These are phyloP conservation scores for Platynereis dumerilii DNA, from an alignment of 2,888 invertebrate species.

Conservation along the genomic window DNA sequence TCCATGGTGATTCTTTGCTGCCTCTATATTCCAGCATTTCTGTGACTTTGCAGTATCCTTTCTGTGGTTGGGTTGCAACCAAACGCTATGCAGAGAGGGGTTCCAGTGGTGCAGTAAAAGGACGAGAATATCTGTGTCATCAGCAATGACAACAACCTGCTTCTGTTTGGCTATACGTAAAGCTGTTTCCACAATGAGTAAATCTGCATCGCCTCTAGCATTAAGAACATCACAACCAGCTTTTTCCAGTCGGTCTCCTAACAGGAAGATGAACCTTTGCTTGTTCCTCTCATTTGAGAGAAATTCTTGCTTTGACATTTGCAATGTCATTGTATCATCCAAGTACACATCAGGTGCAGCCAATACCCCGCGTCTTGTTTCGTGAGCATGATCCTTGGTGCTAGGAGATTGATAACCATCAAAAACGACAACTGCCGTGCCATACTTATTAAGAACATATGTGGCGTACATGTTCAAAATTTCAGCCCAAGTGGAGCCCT, in stretches of 20 bases:
- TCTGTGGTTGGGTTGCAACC: background rate
- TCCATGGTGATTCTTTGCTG: background rate
- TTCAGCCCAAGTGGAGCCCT: constrained; percentile 30
- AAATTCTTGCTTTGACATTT: constrained; percentile 12
- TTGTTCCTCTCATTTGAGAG: constrained; percentile 19
- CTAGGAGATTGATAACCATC: constrained; percentile 40
- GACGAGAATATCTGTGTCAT: constrained; percentile 46
- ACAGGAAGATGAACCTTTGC: constrained; percentile 10
- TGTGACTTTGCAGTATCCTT: too few relatives aligned
- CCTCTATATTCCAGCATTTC: too few relatives aligned
- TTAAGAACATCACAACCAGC: constrained; percentile 28
- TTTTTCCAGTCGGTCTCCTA: constrained; percentile 12
- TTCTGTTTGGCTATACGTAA: constrained; percentile 23
- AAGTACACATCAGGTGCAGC: background rate
- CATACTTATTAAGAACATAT: constrained; percentile 24
- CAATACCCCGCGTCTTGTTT: constrained; percentile 4
- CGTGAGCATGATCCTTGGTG: constrained; percentile 41
- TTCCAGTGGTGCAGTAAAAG: constrained; percentile 31
- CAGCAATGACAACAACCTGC: constrained; percentile 38
- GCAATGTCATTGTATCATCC: background rate
- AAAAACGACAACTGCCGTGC: constrained; percentile 37
- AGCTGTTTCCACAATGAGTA: constrained; percentile 39
- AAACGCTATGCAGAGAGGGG: too few relatives aligned
- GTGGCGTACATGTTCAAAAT: constrained; percentile 15
- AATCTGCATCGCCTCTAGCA: constrained; percentile 43